These are phyloP conservation scores for Tragelaphus oryx DNA, from an alignment of 2,797 vertebrate species.

Conservation along the genomic window DNA sequence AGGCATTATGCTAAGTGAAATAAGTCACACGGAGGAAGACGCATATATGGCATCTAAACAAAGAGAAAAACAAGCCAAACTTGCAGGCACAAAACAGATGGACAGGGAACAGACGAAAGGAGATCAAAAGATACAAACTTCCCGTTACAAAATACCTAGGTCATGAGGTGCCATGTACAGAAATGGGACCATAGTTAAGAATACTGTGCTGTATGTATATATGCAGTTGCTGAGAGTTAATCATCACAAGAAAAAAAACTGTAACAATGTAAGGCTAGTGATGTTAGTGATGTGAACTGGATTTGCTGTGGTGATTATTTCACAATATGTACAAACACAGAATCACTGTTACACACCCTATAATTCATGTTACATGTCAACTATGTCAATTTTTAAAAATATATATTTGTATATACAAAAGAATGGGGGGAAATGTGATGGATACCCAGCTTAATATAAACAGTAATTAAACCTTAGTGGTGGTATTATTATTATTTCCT, in stretches of 20 bases:
- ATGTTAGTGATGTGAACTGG: background rate
- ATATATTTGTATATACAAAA: background rate
- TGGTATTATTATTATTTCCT: background rate
- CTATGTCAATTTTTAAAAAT: background rate
- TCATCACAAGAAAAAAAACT: background rate
- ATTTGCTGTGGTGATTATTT: background rate
- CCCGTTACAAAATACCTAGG: background rate
- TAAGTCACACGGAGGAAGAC: background rate
- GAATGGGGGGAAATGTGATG: background rate
- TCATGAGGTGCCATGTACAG: background rate
- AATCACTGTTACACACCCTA: background rate
- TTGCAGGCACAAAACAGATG: background rate
- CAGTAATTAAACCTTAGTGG: background rate
- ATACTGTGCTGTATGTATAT: background rate
- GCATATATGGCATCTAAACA: background rate
- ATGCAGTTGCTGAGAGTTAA: background rate
- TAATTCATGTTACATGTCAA: background rate
- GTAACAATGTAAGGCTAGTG: background rate
- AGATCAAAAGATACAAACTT: background rate
- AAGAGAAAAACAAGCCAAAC: background rate
- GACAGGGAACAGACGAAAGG: background rate
- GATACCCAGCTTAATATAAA: background rate
- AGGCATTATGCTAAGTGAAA: background rate
- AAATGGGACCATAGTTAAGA: background rate
- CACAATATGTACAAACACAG: background rate